Conservation (phyloP, 2,888 invertebrate species). For the Sphaerophoria taeniata region DNA sequence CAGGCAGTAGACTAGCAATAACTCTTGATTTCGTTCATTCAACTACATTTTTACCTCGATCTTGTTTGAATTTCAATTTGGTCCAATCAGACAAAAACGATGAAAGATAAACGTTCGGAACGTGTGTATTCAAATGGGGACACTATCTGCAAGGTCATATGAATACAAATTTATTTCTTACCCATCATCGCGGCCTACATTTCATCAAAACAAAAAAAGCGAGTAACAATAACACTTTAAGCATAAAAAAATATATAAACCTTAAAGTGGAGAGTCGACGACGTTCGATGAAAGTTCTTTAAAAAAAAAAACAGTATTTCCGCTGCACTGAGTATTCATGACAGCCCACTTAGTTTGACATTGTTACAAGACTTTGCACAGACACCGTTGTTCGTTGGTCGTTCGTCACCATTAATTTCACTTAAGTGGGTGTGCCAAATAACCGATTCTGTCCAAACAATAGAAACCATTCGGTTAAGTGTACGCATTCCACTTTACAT, state of each 20-base stretch:
- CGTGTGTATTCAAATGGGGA: conserved; percentile 22
- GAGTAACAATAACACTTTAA: conserved; percentile 1
- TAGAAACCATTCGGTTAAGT: conserved; percentile 50
- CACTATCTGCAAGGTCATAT: conserved; percentile 28
- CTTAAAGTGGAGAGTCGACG: neutral
- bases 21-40: conserved; percentile 8
- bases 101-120: neutral
- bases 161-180: conserved; percentile 52
- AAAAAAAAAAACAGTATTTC: conserved; percentile 50
- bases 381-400: conserved; percentile 16
- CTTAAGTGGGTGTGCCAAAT: conserved; percentile 64
- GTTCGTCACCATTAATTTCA: conserved; percentile 58
- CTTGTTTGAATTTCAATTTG: conserved; percentile 21
- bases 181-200: conserved; percentile 45
- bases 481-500: conserved; percentile 55
- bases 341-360: conserved; percentile 72
- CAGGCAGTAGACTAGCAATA: neutral
- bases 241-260: neutral
- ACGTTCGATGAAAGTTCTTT: conserved; percentile 66
- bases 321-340: conserved; percentile 68
- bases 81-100: neutral
- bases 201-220: conserved; percentile 10
- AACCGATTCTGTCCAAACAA: conserved; percentile 46
- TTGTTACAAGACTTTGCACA: conserved; percentile 45
- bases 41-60: neutral